These are phyloP conservation scores for Lysandra coridon DNA, from an alignment of 2,888 invertebrate genomes.

Conservation along the genomic window DNA sequence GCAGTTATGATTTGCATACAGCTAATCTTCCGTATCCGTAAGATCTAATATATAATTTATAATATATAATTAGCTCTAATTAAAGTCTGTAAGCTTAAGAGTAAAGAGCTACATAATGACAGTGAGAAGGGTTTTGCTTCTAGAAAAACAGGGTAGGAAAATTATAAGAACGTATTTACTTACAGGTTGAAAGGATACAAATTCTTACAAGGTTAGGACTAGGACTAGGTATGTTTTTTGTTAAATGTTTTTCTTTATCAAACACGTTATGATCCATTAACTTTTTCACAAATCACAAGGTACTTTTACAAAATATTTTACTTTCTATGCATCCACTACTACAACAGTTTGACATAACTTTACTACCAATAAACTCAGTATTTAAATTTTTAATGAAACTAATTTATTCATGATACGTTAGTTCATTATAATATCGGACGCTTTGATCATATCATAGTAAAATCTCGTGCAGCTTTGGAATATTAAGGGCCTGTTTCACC, in stretches of 20 bases:
- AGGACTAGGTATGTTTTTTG: background rate
- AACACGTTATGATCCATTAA: too few species aligned
- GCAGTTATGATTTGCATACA: background rate
- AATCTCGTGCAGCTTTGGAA: background rate
- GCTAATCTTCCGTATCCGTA: background rate
- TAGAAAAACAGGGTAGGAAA: too few species aligned
- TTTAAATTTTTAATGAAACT: background rate
- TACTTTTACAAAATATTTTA: background rate
- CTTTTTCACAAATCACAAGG: background rate
- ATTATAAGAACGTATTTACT: too few species aligned
- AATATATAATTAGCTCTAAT: too few species aligned
- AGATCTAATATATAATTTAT: too few species aligned
- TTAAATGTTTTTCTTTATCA: background rate
- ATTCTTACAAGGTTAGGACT: too few species aligned
- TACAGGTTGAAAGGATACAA: too few species aligned
- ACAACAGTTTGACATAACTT: background rate
- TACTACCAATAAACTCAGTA: background rate
- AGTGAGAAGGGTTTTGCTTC: too few species aligned
- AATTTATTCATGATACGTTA: constrained; percentile 15
- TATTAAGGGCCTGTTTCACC: too few species aligned
- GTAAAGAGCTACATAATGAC: too few species aligned
- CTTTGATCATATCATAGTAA: background rate
- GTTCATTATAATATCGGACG: background rate
- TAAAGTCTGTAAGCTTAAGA: too few species aligned
- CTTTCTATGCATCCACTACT: background rate